phyloP scores from a whole-genome alignment of 1,140 invertebrate genomes.

The Augochlora pura region DNA sequence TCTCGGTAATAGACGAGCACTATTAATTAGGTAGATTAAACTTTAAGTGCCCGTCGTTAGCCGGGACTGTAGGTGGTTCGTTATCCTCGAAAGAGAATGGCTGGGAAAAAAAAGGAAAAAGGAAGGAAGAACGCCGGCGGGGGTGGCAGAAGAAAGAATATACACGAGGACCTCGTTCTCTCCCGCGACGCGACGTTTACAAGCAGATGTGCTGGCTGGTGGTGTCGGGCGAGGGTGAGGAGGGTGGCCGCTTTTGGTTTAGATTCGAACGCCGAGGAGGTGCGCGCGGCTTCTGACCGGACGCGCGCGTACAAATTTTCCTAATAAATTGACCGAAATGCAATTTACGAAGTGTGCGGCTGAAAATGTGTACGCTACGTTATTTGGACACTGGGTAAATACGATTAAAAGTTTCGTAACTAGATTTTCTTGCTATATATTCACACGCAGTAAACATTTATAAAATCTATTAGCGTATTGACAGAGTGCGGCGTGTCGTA shows the following conservation, averaged over 20 bases:
- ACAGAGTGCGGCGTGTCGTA: too few species aligned
- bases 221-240: background rate
- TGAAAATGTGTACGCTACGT: too few species aligned
- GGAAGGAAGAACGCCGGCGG: constrained; percentile 3
- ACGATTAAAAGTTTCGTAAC: too few species aligned
- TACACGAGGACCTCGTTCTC: constrained; percentile 16
- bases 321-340: too few species aligned
- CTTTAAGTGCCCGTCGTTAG: constrained; percentile 72
- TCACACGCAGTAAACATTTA: too few species aligned
- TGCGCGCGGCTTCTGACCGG: too few species aligned
- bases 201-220: background rate
- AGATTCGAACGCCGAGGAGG: too few species aligned
- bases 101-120: constrained; percentile 29
- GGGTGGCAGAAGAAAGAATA: constrained; percentile 14
- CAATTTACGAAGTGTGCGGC: too few species aligned
- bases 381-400: too few species aligned
- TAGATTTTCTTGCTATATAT: too few species aligned
- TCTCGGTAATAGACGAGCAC: constrained; percentile 71
- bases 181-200: constrained; percentile 2
- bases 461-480: too few species aligned
- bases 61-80: constrained; percentile 53
- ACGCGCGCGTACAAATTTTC: too few species aligned
- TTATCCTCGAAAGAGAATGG: constrained; percentile 53
- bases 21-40: constrained; percentile 77
- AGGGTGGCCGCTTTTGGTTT: background rate